Evolutionary conservation across 2,888 invertebrate genomes (phyloP), one percentile per base, ranked within the genome.

Genomic region (Thymelicus lineola): DNA sequence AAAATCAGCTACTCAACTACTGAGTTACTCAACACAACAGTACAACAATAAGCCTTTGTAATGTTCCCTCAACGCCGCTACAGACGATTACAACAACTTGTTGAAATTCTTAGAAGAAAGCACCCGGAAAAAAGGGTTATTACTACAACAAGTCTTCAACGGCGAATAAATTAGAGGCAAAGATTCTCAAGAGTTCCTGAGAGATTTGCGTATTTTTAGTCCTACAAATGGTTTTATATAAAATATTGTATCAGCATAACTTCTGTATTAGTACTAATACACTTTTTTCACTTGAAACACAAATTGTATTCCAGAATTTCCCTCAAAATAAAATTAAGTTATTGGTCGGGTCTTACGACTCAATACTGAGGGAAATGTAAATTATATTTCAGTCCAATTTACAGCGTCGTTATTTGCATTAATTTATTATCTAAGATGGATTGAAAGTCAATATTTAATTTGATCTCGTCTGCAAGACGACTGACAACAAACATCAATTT

Each of bases 1-100:
- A 50, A 50, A 17, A 50, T 50, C 48, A 50, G 48, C 48, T 50
- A n/a, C 48, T 50, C 55, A 20, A 55, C 28, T 55, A 28, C 48
- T 50, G 28, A 20, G 28, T 14, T 55, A 28, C 28, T 28, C 28
- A 55, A 28, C 3, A n/a, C 28, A 55, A 28, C 3, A n/a, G 0
- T 55, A 10, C 12, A 12, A 55, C 28, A 55, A 28, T 7, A 55
- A 28, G 28, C 4, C 20, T 28, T 55, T 55, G 55, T 55, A 55
- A 55, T 20, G 55, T 15, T 50, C 28, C 28, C 55, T 55, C 12
- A 55, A 12, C 14, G 28, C 20, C 10, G 2, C 28, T 50, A 14
- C 28, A 1, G n/a, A 28, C 12, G 28, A 28, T 28, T 17, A 42
- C 12, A 50, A 28, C 28, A 14, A 28, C 55, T 55, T 55, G 55